Conservation (phyloP, 2,797 vertebrate genomes). For the Betta splendens region DNA sequence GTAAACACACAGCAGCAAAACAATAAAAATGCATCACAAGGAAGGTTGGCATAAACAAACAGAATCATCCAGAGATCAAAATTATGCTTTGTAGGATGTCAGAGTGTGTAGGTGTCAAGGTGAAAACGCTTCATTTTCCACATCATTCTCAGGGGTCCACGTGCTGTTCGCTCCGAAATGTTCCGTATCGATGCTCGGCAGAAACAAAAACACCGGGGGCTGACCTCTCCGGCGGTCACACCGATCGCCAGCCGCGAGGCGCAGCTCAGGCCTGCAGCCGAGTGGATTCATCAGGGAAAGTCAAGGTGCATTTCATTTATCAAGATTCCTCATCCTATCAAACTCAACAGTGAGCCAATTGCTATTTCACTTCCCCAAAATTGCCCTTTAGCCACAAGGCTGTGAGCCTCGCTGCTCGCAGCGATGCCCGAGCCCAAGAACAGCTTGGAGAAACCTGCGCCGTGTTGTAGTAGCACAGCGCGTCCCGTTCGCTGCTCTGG, state of each 20-base stretch:
- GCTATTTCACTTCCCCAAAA: slow-evolving; percentile 54
- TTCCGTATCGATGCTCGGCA: slow-evolving; percentile 18
- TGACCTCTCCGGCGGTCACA: slow-evolving; percentile 69
- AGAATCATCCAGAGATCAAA: slow-evolving; percentile 11
- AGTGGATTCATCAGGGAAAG: slow-evolving; percentile 77
- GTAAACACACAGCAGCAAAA: slow-evolving; percentile 20
- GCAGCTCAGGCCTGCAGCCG: slow-evolving; percentile 47
- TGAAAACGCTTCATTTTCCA: slow-evolving; percentile 42
- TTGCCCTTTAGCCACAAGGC: slow-evolving; percentile 58
- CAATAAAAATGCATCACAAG: slow-evolving; percentile 9
- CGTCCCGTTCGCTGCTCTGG: slow-evolving; percentile 12
- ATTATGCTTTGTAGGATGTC: slow-evolving; percentile 1
- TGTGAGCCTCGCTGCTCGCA: slow-evolving; percentile 32
- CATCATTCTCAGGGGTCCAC: slow-evolving; percentile 26
- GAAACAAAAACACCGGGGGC: slow-evolving; percentile 37
- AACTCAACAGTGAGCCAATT: slow-evolving; percentile 65
- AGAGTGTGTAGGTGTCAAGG: slow-evolving; percentile 26
- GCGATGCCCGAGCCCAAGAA: slow-evolving; percentile 20
- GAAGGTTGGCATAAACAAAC: slow-evolving; percentile 12
- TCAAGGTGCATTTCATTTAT: slow-evolving; percentile 75
- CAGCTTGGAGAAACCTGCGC: background rate
- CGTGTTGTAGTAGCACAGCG: slow-evolving; percentile 4
- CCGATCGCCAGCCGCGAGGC: slow-evolving; percentile 46
- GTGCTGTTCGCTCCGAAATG: slow-evolving; percentile 38
- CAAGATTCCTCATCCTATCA: slow-evolving; percentile 67